Evolutionary conservation across 1,140 invertebrate species (phyloP), one percentile per base, ranked within the genome.

Genomic region (Protaetia brevitarsis): DNA sequence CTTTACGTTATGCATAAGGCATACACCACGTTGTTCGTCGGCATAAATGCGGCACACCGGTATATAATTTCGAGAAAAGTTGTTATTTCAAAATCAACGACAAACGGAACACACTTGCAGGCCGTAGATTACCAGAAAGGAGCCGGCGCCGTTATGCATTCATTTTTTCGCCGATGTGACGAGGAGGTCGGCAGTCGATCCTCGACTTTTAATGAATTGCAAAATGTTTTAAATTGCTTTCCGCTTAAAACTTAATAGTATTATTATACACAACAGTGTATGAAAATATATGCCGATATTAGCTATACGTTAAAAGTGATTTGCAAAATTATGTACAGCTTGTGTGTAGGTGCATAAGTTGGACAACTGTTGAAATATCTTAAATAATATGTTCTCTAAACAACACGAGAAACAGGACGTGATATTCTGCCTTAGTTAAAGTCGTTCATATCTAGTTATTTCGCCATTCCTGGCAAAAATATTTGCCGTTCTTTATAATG

Each of bases 1-100:
- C 41, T 23, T 51, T 51, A 23, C 26, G 5, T 34, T 51, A 51
- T 51, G 41, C 41, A 51, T 51, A 51, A 51, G 26, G 26, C 21
- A 51, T 51, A 7, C 41, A 8, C 41, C 19, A 19, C 7, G 26
- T 3, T 13, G 26, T 59, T 6, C 57, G 26, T 59, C 30, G 26
- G 57, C 16, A 59, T 59, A 28, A 51, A 23, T 51, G 21, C 10
- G 41, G 13, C 26, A 28, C 26, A 7, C 8, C 10, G 16, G 57
- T 59, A n/a, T 59, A 59, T 59, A 59, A 59, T 59, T 59, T 59
- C 57, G 57, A 59, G 13, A 59, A 31, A 59, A 59, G 26, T 29
- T 59, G 29, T 27, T 59, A 59, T 59, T 59, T 59, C 29, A 59
- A 23, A n/a, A n/a, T 19, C 23, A 13, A 30, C 57, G 57, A 59